These are phyloP conservation scores for Scolopax rusticola DNA, from an alignment of 2,797 vertebrate species.

Conservation along the genomic window DNA sequence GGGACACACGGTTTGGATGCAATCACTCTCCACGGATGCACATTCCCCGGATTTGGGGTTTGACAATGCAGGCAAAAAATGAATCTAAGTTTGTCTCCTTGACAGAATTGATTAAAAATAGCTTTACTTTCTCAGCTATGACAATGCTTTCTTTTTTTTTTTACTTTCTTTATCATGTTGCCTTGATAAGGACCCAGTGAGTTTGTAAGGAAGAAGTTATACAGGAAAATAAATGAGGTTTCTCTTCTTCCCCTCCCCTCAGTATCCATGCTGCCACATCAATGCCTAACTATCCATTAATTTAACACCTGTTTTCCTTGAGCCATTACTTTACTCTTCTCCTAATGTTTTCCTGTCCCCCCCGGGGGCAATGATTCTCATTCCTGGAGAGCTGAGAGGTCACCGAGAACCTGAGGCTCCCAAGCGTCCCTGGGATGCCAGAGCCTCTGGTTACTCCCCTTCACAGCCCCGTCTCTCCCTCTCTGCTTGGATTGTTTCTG, in stretches of 20 bases:
- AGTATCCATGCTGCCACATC: not conserved
- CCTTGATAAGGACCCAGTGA: not conserved
- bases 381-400: not conserved
- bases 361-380: not conserved
- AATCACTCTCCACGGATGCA: not conserved
- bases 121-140: not conserved
- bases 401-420: not conserved
- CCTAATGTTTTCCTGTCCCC: not conserved
- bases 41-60: not conserved
- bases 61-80: not conserved
- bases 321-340: not conserved
- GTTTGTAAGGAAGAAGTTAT: not conserved
- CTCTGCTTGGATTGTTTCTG: not conserved
- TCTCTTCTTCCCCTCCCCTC: not conserved
- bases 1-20: not conserved
- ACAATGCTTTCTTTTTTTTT: not conserved
- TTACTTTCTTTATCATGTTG: not conserved
- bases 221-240: not conserved
- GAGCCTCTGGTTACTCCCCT: not conserved
- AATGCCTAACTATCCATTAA: not conserved
- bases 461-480: not conserved
- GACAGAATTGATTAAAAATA: not conserved
- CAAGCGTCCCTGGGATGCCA: not conserved
- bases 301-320: not conserved
- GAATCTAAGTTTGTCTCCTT: not conserved